Percentiles rank a stretch among this genome's conserved stretches.
These are phyloP conservation scores for Heterotilapia buettikoferi DNA, from an alignment of 2,113 vertebrate species.

Conservation along the genomic window DNA sequence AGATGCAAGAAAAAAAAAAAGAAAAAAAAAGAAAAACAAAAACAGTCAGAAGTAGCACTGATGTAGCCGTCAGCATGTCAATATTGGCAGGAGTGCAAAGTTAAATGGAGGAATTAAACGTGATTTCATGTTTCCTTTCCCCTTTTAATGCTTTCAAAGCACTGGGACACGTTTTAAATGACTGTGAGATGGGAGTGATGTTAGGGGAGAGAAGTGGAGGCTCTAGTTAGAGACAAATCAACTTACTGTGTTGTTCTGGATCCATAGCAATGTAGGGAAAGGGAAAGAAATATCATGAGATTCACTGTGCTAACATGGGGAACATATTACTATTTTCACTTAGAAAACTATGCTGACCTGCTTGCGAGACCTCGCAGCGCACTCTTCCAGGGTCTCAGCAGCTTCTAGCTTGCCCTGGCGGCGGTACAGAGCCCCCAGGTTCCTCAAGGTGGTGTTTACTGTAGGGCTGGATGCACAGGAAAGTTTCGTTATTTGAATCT, in stretches of 20 bases:
- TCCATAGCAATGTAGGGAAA: constrained; percentile 67
- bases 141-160: background rate
- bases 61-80: background rate
- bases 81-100: background rate
- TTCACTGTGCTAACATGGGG: background rate
- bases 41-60: background rate
- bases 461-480: constrained; percentile 57
- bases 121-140: background rate
- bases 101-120: background rate
- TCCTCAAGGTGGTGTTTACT: constrained; percentile 84
- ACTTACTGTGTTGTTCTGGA: constrained; percentile 80
- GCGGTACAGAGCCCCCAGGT: constrained; percentile 87
- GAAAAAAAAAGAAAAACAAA: background rate
- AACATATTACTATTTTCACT: background rate
- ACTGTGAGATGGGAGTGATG: constrained; percentile 38
- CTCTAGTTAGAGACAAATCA: constrained; percentile 40
- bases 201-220: constrained; percentile 17
- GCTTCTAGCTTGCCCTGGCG: constrained; percentile 92
- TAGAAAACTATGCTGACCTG: constrained; percentile 71
- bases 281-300: constrained; percentile 58
- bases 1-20: background rate
- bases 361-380: constrained; percentile 83
- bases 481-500: background rate
- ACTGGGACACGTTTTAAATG: background rate
- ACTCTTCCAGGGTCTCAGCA: constrained; percentile 88